Evolutionary conservation across 2,113 vertebrate species (phyloP), one percentile per base, ranked within the genome.

Genomic region (Oncorhynchus mykiss): DNA sequence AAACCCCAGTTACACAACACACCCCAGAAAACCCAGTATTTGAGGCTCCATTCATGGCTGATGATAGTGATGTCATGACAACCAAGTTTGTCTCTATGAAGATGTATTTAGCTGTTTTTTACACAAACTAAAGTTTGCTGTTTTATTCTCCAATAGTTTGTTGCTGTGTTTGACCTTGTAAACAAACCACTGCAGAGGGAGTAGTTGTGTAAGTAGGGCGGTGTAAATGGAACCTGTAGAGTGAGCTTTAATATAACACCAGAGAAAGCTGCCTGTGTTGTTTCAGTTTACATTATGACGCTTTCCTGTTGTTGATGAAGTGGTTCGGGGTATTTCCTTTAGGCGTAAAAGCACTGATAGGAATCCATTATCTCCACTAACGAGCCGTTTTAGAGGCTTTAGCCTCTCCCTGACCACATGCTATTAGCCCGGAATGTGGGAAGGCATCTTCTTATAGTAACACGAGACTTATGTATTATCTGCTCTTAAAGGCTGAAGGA

Each of bases 291-390:
- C 54, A 64, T 27, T 73, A 57, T 65, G 73, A 45, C 68, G 9
- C 72, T 67, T 71, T 74, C 11, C 77, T 71, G 64, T 72, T 74
- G 22, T 13, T 76, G 67, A 72, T 49, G 65, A 72, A 29, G 48
- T 12, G 29, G 71, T 59, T 7, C n/a, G 54, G 22, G 45, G 29
- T 64, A 64, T 64, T 64, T 64, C 69, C 78, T 64, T 27, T 64
- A 34, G 72, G 71, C 66, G 45, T 81, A 82, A 69, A 67, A 18
- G 24, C 51, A 78, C 68, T 80, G 16, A 31, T 77, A 45, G 78
- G 75, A 83, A 90, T 84, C 73, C 49, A 83, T 82, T 78, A 80
- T 82, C 72, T 80, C 48, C 29, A 3, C 71, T 82, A 85, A 86
- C 81, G 70, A 84, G 80, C 49, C 51, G 27, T 81, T 78, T 72